Base-by-base conservation (phyloP, 2,888 invertebrate genomes). In the Nymphalis polychloros region DNA sequence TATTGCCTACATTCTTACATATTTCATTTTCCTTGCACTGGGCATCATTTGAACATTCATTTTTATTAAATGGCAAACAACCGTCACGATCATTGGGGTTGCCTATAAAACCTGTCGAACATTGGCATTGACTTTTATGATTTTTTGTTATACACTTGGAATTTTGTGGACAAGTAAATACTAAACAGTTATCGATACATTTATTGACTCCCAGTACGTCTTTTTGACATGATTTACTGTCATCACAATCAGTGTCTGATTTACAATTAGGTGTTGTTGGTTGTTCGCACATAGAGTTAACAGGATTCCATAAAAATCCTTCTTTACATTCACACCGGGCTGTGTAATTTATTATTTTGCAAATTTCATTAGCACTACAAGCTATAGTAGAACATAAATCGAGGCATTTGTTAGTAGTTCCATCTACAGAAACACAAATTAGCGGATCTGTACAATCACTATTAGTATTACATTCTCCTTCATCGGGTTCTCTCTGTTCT, bases 41-140 rank as follows among this genome's bases (percentile, higher is more conserved):
- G 47, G 95, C 95, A 84, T 97, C 96, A 53, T 95, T 95, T 17
- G 93, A 92, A 79, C 98, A 98, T 83, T 96, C 94, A 78, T 97
- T 95, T 83, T 95, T 95, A 19, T 94, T 93, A 1, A 95, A 85
- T 17, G 94, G 94, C 76, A 94, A 93, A 79, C 98, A 98, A n/a
- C 98, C 98, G 74, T 95, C 95, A 31, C 98, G 94, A 81, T 97
- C 97, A 79, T 97, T 97, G 20, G 98, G 97, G 91, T 98, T 98
- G 49, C 98, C 98, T 16, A 95, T 94, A 84, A 94, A 98, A 5
- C 97, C 97, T 50, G 94, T 89, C 20, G 96, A 89, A 82, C 98
- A 98, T 79, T 97, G 96, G 82, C 98, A 98, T 79, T 95, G 94
- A 55, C 96, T 97, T 78, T 93, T 93, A 79, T 97, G 97, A 68